Conservation (phyloP, 2,888 invertebrate species). For the Schizaphis graminum region DNA sequence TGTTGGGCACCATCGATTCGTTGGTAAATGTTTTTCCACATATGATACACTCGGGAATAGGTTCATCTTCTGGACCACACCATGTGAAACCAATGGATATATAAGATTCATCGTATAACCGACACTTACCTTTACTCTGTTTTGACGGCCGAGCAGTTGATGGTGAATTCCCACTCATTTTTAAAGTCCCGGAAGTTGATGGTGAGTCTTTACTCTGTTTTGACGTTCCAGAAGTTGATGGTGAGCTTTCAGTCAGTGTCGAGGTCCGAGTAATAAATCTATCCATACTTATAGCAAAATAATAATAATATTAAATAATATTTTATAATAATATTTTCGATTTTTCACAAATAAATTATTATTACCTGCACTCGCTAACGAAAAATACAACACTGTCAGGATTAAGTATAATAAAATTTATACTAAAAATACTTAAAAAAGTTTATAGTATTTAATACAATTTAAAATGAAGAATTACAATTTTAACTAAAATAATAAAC, state of each 20-base stretch:
- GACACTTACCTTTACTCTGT: conserved; percentile 32
- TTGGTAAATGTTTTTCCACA: conserved; percentile 51
- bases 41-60: conserved; percentile 43
- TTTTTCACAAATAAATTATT: conserved; percentile 44
- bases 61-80: conserved; percentile 23
- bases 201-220: no score
- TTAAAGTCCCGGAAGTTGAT: conserved; percentile 17
- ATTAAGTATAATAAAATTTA: conserved; percentile 27
- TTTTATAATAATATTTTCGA: conserved; percentile 42
- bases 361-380: conserved; percentile 33
- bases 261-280: conserved; percentile 24
- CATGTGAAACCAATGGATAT: conserved; percentile 33
- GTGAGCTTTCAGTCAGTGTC: conserved; percentile 31
- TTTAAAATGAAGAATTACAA: conserved; percentile 21
- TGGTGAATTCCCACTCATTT: conserved; percentile 15
- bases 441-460: not conserved
- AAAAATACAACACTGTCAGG: conserved; percentile 28
- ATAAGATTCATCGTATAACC: conserved; percentile 37
- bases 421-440: no score
- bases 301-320: not conserved
- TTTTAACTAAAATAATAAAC: conserved; percentile 36
- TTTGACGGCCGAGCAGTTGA: conserved; percentile 26
- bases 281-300: conserved; percentile 40
- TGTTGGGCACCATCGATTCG: conserved; percentile 53
- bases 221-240: not conserved